Percentiles rank a stretch among this genome's conserved stretches.
Conservation (phyloP, 2,113 vertebrate genomes). For the Mesembrinibis cayennensis region DNA sequence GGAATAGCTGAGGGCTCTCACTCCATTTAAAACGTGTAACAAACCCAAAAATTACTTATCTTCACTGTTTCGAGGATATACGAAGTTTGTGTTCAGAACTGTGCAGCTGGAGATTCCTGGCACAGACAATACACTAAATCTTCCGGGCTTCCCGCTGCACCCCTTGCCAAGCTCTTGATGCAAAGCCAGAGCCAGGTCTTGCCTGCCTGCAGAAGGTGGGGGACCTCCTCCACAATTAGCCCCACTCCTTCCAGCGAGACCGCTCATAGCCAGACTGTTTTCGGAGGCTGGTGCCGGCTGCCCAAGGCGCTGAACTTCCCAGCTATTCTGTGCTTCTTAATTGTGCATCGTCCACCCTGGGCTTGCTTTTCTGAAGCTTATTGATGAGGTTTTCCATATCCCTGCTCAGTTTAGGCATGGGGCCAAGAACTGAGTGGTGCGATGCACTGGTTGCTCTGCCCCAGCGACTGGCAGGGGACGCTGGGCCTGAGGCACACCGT, state of each 20-base stretch:
- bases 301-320: background rate
- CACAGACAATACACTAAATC: background rate
- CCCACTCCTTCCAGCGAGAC: background rate
- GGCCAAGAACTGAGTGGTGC: background rate
- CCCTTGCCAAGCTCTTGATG: background rate
- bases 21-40: conserved; percentile 29
- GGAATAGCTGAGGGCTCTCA: conserved; percentile 70
- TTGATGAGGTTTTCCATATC: background rate
- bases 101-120: conserved; percentile 6
- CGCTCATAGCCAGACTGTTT: accelerated
- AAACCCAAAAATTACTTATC: conserved; percentile 28
- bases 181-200: background rate
- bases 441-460: background rate
- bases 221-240: background rate
- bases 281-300: background rate
- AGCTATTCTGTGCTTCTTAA: background rate
- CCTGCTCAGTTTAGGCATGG: background rate
- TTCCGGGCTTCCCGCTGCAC: background rate
- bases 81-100: background rate
- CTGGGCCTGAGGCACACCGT: background rate
- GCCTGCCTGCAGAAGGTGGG: background rate
- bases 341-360: background rate
- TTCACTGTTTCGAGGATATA: background rate
- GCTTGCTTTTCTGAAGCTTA: background rate
- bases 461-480: background rate